Evolutionary conservation across 2,888 invertebrate species (phyloP), one percentile per base, ranked within the genome.

Genomic region (Fragum sueziense): DNA sequence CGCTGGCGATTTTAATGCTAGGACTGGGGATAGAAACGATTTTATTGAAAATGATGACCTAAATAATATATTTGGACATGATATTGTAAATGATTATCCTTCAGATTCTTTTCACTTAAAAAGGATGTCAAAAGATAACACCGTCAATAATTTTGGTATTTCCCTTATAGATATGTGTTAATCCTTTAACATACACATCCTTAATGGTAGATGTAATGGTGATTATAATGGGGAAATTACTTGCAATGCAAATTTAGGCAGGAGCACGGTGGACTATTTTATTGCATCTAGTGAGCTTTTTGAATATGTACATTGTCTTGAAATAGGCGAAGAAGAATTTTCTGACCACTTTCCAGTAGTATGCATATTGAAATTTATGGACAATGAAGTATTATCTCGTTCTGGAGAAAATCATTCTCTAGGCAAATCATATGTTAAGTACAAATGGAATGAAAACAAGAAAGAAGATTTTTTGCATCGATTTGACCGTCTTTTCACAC

Each of bases 221-320:
- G 52, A 69, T 52, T 22, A 31, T 1, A 20, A 69, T 3, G 52
- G 69, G 25, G 47, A 69, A 22, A 29, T 52, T 31, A 51, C 69
- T 1, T 69, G 69, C 52, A 69, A 17, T 17, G 69, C 52, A n/a
- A 69, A 69, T 27, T 11, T 27, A 25, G 51, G 69, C 1, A 69
- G 22, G 29, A 69, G 69, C 22, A 25, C 52, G n/a, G 69, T 69
- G 14, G 69, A 69, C n/a, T 51, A 69, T 52, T 47, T n/a, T 25
- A 47, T 69, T 22, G 1, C 29, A 25, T 69, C 69, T 6, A 29
- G 41, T n/a, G 25, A 27, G 25, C 29, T 69, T 3, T 69, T 69
- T 69, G 14, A n/a, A n/a, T 57, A 25, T 57, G n/a, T 57, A 27
- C 9, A 22, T 27, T 27, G 9, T 20, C 4, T 57, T 57, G 2